A percentile compares a stretch with the other conserved stretches of the same genome.
These are phyloP conservation scores for Pseudochromis fuscus DNA, from an alignment of 2,797 vertebrate genomes.

Conservation along the genomic window DNA sequence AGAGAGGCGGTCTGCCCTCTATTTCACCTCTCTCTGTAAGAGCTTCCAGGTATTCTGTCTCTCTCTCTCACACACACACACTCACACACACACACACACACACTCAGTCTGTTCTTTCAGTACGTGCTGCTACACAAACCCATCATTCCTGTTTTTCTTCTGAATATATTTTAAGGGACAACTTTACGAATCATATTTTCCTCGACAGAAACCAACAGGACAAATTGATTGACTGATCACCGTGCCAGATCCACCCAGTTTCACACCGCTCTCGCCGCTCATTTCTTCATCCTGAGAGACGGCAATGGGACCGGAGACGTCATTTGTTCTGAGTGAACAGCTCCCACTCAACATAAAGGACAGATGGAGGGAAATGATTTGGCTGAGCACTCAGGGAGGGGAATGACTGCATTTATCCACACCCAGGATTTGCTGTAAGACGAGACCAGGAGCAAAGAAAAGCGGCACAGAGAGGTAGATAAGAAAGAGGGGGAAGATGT, in stretches of 20 bases:
- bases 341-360: slow-evolving; percentile 28
- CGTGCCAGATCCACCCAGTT: not conserved
- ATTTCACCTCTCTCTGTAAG: slow-evolving; percentile 46
- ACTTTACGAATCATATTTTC: slow-evolving; percentile 3
- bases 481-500: not conserved
- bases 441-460: not conserved
- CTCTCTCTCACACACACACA: not conserved
- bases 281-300: slow-evolving; percentile 26
- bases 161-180: not conserved
- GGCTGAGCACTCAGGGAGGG: slow-evolving; percentile 25
- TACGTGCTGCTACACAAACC: slow-evolving; percentile 5
- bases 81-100: slow-evolving; percentile 15
- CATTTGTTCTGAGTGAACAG: slow-evolving; percentile 43
- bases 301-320: slow-evolving; percentile 15
- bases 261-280: slow-evolving; percentile 3
- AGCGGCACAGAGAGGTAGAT: not conserved
- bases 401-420: slow-evolving; percentile 35
- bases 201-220: not conserved
- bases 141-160: slow-evolving; percentile 8
- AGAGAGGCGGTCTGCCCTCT: slow-evolving; percentile 33
- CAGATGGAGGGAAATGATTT: slow-evolving; percentile 15
- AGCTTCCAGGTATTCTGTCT: slow-evolving; percentile 22
- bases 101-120: not conserved
- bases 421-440: not conserved
- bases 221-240: slow-evolving; percentile 19